These are phyloP conservation scores for Drosophila meridiana DNA, from an alignment of 2,888 invertebrate species.

Conservation along the genomic window DNA sequence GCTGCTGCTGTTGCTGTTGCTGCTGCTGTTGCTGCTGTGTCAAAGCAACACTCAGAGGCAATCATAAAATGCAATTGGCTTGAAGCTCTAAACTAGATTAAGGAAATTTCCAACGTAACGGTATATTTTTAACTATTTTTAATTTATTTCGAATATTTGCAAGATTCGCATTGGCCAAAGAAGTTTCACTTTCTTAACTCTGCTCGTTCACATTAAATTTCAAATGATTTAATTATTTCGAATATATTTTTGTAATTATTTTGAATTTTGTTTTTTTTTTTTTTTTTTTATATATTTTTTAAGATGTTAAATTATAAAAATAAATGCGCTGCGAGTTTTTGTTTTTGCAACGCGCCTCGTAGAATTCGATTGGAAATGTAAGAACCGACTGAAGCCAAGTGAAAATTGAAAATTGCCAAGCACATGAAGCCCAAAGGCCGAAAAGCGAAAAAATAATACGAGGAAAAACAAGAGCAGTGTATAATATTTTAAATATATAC, in stretches of 20 bases:
- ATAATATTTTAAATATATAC: constrained; percentile 80
- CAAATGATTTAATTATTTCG: background rate
- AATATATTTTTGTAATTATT: background rate
- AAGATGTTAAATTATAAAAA: constrained; percentile 14
- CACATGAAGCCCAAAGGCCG: constrained; percentile 62
- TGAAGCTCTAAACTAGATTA: constrained; percentile 52
- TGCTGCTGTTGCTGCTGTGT: constrained; percentile 47
- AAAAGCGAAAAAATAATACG: constrained; percentile 51
- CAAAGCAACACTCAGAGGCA: constrained; percentile 67
- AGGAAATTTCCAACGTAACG: constrained; percentile 15
- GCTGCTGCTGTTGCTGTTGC: constrained; percentile 11
- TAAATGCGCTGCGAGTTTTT: constrained; percentile 45
- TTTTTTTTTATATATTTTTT: background rate
- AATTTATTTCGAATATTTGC: background rate
- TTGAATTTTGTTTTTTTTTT: background rate
- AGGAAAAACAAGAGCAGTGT: constrained; percentile 55
- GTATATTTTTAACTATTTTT: constrained; percentile 12
- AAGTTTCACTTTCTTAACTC: constrained; percentile 2
- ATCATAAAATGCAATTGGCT: constrained; percentile 81
- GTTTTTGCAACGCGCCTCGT: constrained; percentile 73
- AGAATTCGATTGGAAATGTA: constrained; percentile 82
- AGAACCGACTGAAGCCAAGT: constrained; percentile 81
- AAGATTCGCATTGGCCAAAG: background rate
- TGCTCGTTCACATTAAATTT: background rate
- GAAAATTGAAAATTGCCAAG: constrained; percentile 77